Conservation (phyloP, 2,888 invertebrate species). For the Polymixis flavicincta region DNA sequence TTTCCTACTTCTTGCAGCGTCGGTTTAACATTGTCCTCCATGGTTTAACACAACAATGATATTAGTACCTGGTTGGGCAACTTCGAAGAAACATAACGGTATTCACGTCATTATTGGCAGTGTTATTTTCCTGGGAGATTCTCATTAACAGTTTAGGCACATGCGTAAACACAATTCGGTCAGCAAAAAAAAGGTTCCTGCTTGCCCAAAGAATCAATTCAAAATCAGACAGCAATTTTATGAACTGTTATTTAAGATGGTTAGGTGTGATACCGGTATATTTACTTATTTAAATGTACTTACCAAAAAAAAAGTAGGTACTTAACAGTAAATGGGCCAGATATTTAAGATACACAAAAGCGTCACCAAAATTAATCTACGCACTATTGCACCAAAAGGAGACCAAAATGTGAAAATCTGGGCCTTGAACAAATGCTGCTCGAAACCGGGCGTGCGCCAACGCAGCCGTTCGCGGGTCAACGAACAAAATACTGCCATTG, state of each 20-base stretch:
- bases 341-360: constrained; percentile 9
- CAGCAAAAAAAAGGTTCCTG: not conserved
- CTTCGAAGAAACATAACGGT: constrained; percentile 39
- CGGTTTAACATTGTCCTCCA: too few relatives aligned
- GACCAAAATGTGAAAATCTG: constrained; percentile 47
- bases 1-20: not conserved
- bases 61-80: not conserved
- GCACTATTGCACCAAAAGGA: constrained; percentile 33
- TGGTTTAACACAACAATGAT: constrained; percentile 5
- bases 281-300: constrained; percentile 30
- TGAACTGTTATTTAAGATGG: not conserved
- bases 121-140: constrained; percentile 34
- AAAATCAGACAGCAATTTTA: not conserved
- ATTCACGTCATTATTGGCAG: constrained; percentile 29
- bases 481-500: constrained; percentile 83
- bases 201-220: not conserved
- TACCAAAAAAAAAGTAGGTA: constrained; percentile 40
- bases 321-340: not conserved
- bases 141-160: constrained; percentile 18
- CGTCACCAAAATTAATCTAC: constrained; percentile 15
- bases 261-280: not conserved
- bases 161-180: constrained; percentile 21
- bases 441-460: constrained; percentile 68
- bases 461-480: constrained; percentile 82
- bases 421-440: constrained; percentile 36